These are phyloP conservation scores for Clanis bilineata DNA, from an alignment of 2,888 invertebrate genomes.

Conservation along the genomic window DNA sequence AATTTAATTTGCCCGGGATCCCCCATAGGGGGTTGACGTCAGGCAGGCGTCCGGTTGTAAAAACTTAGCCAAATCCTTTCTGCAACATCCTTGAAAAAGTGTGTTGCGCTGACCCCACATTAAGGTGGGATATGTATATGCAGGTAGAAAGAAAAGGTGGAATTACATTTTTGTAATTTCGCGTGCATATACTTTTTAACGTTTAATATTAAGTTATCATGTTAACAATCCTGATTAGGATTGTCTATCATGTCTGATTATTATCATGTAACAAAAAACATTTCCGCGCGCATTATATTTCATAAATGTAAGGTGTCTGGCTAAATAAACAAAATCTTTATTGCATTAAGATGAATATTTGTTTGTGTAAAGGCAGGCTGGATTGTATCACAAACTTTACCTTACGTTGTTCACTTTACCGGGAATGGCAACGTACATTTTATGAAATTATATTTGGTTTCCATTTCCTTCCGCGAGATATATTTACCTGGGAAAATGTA, in stretches of 20 bases:
- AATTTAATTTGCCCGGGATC: no score
- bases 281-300: neutral
- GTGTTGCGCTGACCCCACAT: no score
- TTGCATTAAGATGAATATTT: slow-evolving; percentile 55
- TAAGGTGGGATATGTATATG: no score
- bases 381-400: slow-evolving; percentile 69
- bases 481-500: slow-evolving; percentile 48
- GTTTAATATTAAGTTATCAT: no score
- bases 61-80: no score
- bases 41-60: no score
- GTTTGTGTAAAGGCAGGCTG: slow-evolving; percentile 56
- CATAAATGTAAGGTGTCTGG: slow-evolving; percentile 25
- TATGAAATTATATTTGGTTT: slow-evolving; percentile 56
- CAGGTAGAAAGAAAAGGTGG: no score
- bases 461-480: slow-evolving; percentile 45
- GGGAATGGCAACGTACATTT: slow-evolving; percentile 52
- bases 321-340: slow-evolving; percentile 46
- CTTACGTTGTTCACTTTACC: slow-evolving; percentile 56
- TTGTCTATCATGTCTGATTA: neutral
- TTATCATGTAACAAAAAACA: neutral
- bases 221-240: no score
- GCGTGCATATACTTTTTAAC: no score
- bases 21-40: no score
- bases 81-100: no score
- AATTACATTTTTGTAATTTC: no score